Percentiles rank a stretch among this genome's conserved stretches.
Conservation (phyloP, 2,888 invertebrate species). For the Lasioglossum malachurum region DNA sequence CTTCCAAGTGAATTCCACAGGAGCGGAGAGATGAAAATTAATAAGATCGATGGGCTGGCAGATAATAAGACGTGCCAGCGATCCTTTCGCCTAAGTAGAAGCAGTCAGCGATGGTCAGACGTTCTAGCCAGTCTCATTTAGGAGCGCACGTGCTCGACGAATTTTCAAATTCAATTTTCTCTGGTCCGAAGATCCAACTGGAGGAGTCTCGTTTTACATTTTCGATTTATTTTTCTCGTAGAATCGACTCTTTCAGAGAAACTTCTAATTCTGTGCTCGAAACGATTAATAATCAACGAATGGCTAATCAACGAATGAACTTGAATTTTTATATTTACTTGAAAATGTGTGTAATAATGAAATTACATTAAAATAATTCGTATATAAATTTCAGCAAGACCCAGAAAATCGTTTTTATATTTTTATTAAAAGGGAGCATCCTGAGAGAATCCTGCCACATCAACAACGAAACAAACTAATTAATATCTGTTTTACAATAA, state of each 20-base stretch:
- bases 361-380: no score
- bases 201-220: neutral
- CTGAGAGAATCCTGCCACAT: no score
- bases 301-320: no score
- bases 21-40: neutral
- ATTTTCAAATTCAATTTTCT: conserved; percentile 8
- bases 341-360: no score
- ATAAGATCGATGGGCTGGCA: neutral
- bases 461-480: neutral
- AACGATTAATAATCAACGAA: neutral
- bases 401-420: neutral
- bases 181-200: neutral
- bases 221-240: neutral
- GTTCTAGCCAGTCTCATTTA: neutral
- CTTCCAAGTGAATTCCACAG: neutral
- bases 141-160: neutral
- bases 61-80: neutral
- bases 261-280: neutral
- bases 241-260: neutral
- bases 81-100: conserved; percentile 6
- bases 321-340: neutral
- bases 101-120: neutral
- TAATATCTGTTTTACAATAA: neutral
- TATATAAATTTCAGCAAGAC: no score
- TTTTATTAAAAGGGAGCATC: neutral